Evolutionary conservation across 2,797 vertebrate genomes (phyloP), one percentile per base, ranked within the genome.

Genomic region (Merluccius polli): DNA sequence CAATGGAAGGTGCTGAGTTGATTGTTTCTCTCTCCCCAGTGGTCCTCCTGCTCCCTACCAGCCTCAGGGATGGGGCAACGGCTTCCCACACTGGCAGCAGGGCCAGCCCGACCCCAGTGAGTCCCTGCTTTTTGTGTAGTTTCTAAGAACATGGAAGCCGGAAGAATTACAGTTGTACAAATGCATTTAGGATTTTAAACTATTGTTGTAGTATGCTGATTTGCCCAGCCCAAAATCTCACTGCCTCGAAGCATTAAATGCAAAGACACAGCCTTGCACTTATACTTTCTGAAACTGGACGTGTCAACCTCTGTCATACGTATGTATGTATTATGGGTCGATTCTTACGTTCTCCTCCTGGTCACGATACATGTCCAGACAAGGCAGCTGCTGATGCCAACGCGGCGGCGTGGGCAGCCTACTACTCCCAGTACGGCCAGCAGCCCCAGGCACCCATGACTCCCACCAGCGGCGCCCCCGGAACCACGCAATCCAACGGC

Each of bases 321-420:
- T 8, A 35, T 35, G 21, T n/a, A 8, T 59, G 6, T 27, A 3
- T 27, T 5, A 13, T 27, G 59, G 24, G 59, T 4, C 24, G 59
- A 65, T 65, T 65, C 59, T 65, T 59, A 59, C 10, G 59, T 65
- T 65, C 59, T 32, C 0, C 29, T 30, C 1, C 15, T 73, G 27
- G 1, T 36, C 21, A 27, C 24, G 81, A 75, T 79, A 76, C 82
- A 63, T 83, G 78, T 77, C 1, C 91, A 99, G 98, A 96, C 91
- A 99, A 99, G 92, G 95, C 97, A 80, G 98, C 96, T 78, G 95
- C 97, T 0, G 98, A 99, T 82, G 98, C 98, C 75, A 99, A 99
- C 82, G 98, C 98, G 32, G 98, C 98, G 63, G 98, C 98, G 0
- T 99, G 98, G 98, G 98, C 98, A 79, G 98, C 98, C 13, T 99